phyloP scores from a whole-genome alignment of 2,797 vertebrate species.

The Xenopus petersii region DNA sequence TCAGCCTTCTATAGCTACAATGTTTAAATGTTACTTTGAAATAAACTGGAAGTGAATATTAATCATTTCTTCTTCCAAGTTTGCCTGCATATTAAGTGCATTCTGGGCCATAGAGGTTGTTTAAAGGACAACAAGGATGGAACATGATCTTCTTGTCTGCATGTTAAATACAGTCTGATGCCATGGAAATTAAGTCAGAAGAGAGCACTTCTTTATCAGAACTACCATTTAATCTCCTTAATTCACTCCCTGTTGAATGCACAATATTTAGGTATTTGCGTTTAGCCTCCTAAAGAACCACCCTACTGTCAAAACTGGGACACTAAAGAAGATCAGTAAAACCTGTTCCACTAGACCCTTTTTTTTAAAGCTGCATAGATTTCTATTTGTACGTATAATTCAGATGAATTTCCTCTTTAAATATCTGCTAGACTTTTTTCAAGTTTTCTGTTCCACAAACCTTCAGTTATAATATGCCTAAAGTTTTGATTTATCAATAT shows the following conservation, averaged over 20 bases:
- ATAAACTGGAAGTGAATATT: slow-evolving; percentile 48
- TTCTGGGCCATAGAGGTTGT: slow-evolving; percentile 30
- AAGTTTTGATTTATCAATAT: too few species aligned
- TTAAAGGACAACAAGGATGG: slow-evolving; percentile 49
- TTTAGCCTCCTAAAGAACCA: too few species aligned
- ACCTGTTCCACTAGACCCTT: too few species aligned
- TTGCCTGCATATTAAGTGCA: slow-evolving; percentile 43
- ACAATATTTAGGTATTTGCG: background rate
- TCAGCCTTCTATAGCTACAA: slow-evolving; percentile 43
- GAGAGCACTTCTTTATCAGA: slow-evolving; percentile 18
- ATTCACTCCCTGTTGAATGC: background rate
- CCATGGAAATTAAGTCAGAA: slow-evolving; percentile 47
- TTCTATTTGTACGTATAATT: too few species aligned
- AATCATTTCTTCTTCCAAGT: slow-evolving; percentile 48
- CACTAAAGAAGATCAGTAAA: too few species aligned
- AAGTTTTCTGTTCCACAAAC: too few species aligned
- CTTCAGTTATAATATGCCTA: too few species aligned
- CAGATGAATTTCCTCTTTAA: too few species aligned
- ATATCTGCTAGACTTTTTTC: too few species aligned
- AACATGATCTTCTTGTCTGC: slow-evolving; percentile 47
- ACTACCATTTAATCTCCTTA: slow-evolving; percentile 19
- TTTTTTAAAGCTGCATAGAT: too few species aligned
- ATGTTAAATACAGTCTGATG: slow-evolving; percentile 51
- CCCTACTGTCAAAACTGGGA: too few species aligned
- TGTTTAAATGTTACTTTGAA: slow-evolving; percentile 40